A percentile compares a stretch with the other conserved stretches of the same genome.
These are phyloP conservation scores for Neoarius graeffei DNA, from an alignment of 2,113 vertebrate genomes.

Conservation along the genomic window DNA sequence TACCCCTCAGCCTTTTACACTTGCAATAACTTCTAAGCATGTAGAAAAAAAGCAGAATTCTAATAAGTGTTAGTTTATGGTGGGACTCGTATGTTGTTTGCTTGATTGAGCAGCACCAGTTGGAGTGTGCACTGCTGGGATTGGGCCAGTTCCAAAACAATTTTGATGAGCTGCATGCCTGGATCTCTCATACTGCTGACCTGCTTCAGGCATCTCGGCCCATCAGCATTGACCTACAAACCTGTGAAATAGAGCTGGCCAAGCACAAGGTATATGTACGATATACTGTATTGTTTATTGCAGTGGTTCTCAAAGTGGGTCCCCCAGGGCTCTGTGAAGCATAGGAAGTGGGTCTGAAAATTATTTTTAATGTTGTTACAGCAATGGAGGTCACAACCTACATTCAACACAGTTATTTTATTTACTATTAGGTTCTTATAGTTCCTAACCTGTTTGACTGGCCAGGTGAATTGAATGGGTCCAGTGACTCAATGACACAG, in stretches of 20 bases:
- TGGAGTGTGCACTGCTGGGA: conserved; percentile 83
- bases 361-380: background rate
- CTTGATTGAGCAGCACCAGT: conserved; percentile 74
- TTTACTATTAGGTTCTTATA: background rate
- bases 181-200: conserved; percentile 77
- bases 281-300: background rate
- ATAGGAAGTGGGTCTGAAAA: background rate
- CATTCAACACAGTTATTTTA: background rate
- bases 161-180: conserved; percentile 81
- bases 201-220: conserved; percentile 72
- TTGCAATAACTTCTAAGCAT: background rate
- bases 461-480: background rate
- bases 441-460: background rate
- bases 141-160: conserved; percentile 88
- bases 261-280: conserved; percentile 82
- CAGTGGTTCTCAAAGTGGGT: background rate
- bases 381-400: background rate
- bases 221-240: conserved; percentile 81
- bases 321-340: background rate
- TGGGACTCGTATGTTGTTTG: background rate
- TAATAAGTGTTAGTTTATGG: background rate
- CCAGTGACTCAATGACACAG: background rate
- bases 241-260: conserved; percentile 87
- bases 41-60: background rate
- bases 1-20: background rate